Evolutionary conservation across 2,797 vertebrate genomes (phyloP), one percentile per base, ranked within the genome.

Genomic region (Prionace glauca): DNA sequence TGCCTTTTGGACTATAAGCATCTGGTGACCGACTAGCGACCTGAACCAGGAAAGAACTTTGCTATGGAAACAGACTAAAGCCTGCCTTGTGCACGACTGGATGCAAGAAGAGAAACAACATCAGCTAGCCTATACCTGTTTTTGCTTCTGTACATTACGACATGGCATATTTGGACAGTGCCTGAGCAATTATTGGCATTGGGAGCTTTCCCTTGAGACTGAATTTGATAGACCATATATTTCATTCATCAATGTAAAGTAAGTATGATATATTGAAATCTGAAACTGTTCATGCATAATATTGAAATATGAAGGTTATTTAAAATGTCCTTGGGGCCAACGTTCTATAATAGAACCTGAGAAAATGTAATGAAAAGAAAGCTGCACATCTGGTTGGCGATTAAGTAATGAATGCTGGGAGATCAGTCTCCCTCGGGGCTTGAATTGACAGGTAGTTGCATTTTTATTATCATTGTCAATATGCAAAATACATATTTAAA

Each of bases 361-460:
- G 93, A 69, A 56, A 71, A 94, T 50, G 45, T 95, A 95, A 95
- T 95, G 93, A 95, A 95, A 95, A 74, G 93, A 56, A 74, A 95
- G 71, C 45, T 74, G 24, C 41, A 74, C 45, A 77, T 95, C 71
- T 95, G 71, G 71, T 72, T 74, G 72, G 45, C 22, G 45, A 95
- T 95, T 74, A 95, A 95, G 71, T 95, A 74, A 95, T 95, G 29
- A 77, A 26, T 18, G 14, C 71, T 77, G 24, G 7, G 71, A 41
- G 93, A 72, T 95, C 14, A 0, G 16, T 29, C 45, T 74, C 93
- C 90, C 62, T 74, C 20, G 69, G 77, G 67, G 11, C 26, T 32
- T 1, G 11, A 67, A 8, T n/a, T 95, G 93, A 71, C 91, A 95
- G 93, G 26, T 45, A 32, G 56, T 72, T 26, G 93, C 69, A 77